Base-by-base conservation (phyloP, 2,888 invertebrate genomes). In the Andrena praecox region DNA sequence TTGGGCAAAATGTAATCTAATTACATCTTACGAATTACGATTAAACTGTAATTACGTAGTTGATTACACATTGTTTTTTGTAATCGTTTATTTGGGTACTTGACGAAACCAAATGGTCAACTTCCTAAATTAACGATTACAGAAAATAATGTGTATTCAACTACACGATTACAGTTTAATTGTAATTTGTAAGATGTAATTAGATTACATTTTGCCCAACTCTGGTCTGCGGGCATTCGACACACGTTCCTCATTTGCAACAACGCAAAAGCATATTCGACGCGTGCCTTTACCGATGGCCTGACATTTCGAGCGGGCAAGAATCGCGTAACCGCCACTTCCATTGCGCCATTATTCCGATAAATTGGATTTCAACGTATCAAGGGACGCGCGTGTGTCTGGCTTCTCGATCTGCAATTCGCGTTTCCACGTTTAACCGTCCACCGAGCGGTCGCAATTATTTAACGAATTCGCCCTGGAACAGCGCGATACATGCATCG, bases 341-440 rank as follows among this genome's bases (percentile, higher is more conserved):
- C 77, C 84, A 84, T 80, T 77, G 84, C 74, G 77, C 42, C 87
- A 67, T 76, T 81, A 88, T 86, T 86, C 83, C 85, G 81, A 86
- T 87, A 87, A 88, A 89, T 88, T 86, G 83, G 85, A 88, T 88
- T 82, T 75, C 75, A 72, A 54, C 68, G 76, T 79, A 89, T 88
- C 84, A 85, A 83, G 72, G 76, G 86, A 77, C 24, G 56, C 77
- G 81, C 81, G 72, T 77, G 62, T 76, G 66, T 77, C 85, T 77
- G 82, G 87, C 76, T 84, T 86, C 82, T 67, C 85, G 77, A 72
- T 83, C 79, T 78, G 75, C 82, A 72, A 84, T 71, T 66, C 80
- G 56, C 77, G 76, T 79, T 80, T 78, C 77, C 82, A 82, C 81
- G 31, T 73, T 83, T 81, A 80, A 84, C 83, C 80, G 60, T 42